A percentile compares a stretch with the other conserved stretches of the same genome.
phyloP scores from a whole-genome alignment of 2,797 vertebrate genomes.

The Cyprinella venusta region DNA sequence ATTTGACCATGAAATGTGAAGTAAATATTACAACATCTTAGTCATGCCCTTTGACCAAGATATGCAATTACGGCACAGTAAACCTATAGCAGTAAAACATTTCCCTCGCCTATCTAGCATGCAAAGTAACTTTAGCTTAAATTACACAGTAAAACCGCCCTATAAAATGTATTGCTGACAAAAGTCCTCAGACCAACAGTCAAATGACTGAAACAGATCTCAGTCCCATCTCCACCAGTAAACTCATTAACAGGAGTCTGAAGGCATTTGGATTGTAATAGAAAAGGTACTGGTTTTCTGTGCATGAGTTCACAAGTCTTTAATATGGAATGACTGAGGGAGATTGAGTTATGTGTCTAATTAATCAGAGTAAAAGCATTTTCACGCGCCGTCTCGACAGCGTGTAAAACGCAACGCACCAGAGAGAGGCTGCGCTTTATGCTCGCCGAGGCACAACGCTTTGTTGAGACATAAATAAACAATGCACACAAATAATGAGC shows the following conservation, averaged over 20 bases:
- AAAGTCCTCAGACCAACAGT: neutral
- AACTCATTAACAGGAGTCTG: neutral
- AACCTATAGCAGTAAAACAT: neutral
- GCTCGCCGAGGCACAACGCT: neutral
- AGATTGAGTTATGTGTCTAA: neutral
- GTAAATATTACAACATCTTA: neutral
- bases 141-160: neutral
- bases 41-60: neutral
- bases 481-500: conserved; percentile 19
- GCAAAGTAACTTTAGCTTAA: neutral
- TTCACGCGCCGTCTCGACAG: neutral
- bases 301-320: conserved; percentile 1
- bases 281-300: neutral
- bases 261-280: neutral
- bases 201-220: neutral
- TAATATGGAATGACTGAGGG: conserved; percentile 5
- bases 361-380: conserved; percentile 11
- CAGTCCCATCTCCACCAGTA: neutral
- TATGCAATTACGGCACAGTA: neutral
- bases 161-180: neutral
- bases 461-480: conserved; percentile 38
- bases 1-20: neutral
- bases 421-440: conserved; percentile 5
- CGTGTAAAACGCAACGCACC: neutral
- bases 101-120: neutral